Base-by-base conservation (phyloP, 2,888 invertebrate species). In the Pseudoips prasinana region DNA sequence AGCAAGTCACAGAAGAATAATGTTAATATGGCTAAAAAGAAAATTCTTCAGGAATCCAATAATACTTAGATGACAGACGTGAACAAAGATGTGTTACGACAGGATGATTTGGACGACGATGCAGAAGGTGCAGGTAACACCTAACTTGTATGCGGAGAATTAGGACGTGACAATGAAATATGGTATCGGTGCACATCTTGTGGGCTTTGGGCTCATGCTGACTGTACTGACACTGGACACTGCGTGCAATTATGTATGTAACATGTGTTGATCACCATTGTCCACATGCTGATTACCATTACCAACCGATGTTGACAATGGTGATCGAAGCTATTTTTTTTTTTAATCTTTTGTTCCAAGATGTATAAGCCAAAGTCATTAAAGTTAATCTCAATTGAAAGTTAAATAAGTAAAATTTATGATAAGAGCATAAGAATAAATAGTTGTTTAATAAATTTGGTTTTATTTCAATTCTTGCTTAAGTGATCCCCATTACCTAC, bases 141-240 rank as follows among this genome's bases (percentile, higher is more conserved):
- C 25, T 56, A 54, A 32, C 39, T 53, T 10, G n/a, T 53, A 39
- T 57, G 54, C 26, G 24, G 30, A 17, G 54, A 60, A 36, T 56
- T 54, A 24, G 55, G 50, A 7, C 18, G 41, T 35, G 36, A 55
- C 33, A 47, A 59, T 10, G 57, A 59, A 26, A 36, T 42, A 20
- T 55, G 53, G 51, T 60, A 42, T 39, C 33, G 42, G 10, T 41
- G 37, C 38, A 29, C 34, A n/a, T n/a, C n/a, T n/a, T n/a, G n/a
- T n/a, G n/a, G n/a, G n/a, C n/a, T n/a, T n/a, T n/a, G n/a, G n/a
- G 31, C 37, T 22, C 32, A 40, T 20, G 19, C 33, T 2, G 31
- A 32, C 7, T 37, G 29, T 24, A 41, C 46, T 33, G n/a, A n/a
- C n/a, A n/a, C n/a, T n/a, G n/a, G n/a, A n/a, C n/a, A n/a, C n/a